Conservation (phyloP, 2,113 vertebrate genomes). For the Corvus cornix region DNA sequence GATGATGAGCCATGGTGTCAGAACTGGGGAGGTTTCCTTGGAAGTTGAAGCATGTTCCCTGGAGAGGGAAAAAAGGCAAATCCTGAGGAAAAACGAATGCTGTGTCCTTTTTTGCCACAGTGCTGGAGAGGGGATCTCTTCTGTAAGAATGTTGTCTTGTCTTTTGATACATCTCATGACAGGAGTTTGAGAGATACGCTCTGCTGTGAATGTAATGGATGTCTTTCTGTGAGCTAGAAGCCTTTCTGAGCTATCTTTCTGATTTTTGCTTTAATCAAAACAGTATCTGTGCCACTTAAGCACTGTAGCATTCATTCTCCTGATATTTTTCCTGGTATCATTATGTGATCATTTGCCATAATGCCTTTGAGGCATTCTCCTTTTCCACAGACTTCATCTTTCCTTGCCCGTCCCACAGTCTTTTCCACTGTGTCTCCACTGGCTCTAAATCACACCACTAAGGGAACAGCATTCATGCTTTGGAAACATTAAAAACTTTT, state of each 20-base stretch:
- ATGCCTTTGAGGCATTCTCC: neutral
- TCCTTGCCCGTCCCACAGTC: neutral
- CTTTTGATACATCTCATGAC: neutral
- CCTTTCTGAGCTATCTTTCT: neutral
- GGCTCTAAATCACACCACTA: neutral
- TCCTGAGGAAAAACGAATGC: neutral
- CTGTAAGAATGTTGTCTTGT: neutral
- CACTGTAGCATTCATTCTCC: neutral
- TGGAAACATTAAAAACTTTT: neutral
- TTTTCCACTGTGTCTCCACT: neutral
- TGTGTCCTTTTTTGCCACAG: neutral
- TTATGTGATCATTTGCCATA: neutral
- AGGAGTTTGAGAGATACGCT: neutral
- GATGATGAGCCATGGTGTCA: neutral
- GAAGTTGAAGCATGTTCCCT: neutral
- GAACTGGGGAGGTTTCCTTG: neutral
- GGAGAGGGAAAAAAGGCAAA: neutral
- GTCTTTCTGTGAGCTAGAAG: neutral
- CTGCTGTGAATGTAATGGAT: neutral
- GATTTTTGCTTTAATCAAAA: neutral
- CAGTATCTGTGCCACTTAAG: neutral
- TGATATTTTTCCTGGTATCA: neutral
- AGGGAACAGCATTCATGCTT: neutral
- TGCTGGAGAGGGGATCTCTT: neutral
- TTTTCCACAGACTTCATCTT: neutral